Base-by-base conservation (phyloP, 2,797 vertebrate genomes). In the Enteromius radiatus region DNA sequence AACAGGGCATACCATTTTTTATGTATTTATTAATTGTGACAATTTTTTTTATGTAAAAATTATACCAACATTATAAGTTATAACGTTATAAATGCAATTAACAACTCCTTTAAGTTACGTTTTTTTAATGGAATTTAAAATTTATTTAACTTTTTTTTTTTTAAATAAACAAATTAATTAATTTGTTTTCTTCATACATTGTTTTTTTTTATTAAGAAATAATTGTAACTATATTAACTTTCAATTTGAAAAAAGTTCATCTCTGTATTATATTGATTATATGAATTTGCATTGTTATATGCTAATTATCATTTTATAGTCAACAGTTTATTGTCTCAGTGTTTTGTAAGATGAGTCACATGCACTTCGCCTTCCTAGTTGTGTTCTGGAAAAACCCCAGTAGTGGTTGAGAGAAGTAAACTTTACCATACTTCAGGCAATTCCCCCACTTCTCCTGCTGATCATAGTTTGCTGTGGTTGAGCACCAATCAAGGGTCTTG, bases 361-460 rank as follows among this genome's bases (percentile, higher is more conserved):
- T 63, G 28, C 6, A 65, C 33, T 65, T 41, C 41, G 33, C 52
- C 6, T 67, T 65, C 23, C 7, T 61, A 67, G 17, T 17, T 31
- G 11, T 1, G 31, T 15, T 31, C 2, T 73, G 56, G 68, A 38
- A 73, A 21, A 74, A 4, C 0, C 80, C 33, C 6, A 6, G 69
- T 7, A 73, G 9, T 3, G 8, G 10, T 31, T 52, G n/a, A 19
- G 1, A 4, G 17, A 54, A n/a, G 43, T 49, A 33, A 78, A 78
- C 88, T 95, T 0, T 94, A 92, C 98, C 98, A 92, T 95, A 93
- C 85, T 89, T 92, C 76, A 99, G 94, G 92, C 98, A 99, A 91
- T 92, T 63, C 70, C 98, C 98, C 92, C 90, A 96, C 76, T 94
- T 94, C 77, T 43, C 65, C 28, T 97, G 94, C 0, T 67, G 81